These are phyloP conservation scores for Podabrus alpinus DNA, from an alignment of 2,888 invertebrate species.

Conservation along the genomic window DNA sequence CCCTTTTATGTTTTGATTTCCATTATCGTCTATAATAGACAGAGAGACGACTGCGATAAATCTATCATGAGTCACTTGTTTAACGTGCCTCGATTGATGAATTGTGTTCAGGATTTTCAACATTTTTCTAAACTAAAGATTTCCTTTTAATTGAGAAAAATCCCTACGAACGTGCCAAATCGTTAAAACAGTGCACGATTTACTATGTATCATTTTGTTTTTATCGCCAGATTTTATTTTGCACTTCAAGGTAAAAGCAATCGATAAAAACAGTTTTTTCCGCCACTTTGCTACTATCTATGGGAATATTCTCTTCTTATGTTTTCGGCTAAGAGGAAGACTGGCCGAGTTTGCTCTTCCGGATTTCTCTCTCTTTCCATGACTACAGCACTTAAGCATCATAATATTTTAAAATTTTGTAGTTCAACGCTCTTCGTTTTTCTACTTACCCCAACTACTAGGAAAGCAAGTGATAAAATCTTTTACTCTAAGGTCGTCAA, in stretches of 20 bases:
- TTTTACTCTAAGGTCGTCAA: not conserved
- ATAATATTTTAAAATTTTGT: no score
- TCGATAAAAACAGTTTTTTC: no score
- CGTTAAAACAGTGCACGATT: not conserved
- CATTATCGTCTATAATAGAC: slow-evolving; percentile 6
- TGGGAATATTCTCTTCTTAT: no score
- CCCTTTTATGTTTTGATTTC: slow-evolving; percentile 9
- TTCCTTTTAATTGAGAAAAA: not conserved
- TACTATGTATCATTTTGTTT: not conserved
- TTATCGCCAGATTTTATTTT: not conserved
- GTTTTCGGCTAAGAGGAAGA: no score
- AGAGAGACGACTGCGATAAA: not conserved
- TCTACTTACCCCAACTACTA: not conserved
- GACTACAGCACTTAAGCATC: no score
- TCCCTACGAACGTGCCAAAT: not conserved
- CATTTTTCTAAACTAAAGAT: not conserved
- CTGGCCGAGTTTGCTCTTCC: no score
- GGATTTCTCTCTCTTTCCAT: no score
- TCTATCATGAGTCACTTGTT: slow-evolving; percentile 10
- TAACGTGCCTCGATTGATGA: not conserved
- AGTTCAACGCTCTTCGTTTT: not conserved
- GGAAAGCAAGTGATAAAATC: not conserved
- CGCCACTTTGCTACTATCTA: no score
- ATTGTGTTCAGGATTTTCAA: not conserved
- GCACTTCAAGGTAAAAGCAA: not conserved